These are phyloP conservation scores for Portunus trituberculatus DNA, from an alignment of 1,140 invertebrate genomes.

Conservation along the genomic window DNA sequence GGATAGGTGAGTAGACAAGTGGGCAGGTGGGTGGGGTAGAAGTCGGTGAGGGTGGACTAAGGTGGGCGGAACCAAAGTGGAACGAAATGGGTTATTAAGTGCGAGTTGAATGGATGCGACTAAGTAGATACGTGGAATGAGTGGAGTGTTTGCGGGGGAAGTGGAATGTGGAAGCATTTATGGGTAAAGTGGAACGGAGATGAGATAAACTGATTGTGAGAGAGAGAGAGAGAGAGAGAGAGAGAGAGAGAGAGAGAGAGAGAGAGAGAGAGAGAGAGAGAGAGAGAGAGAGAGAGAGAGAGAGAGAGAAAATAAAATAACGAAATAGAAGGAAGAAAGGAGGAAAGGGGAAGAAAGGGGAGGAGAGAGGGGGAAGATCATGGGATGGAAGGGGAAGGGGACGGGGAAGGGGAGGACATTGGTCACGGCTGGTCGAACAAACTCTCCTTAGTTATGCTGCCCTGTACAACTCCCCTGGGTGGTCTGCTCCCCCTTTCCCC, in stretches of 20 bases:
- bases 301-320: background rate
- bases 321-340: background rate
- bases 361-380: background rate
- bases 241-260: background rate
- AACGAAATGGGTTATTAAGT: too few relatives aligned
- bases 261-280: background rate
- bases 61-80: too few relatives aligned
- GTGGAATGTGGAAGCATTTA: too few relatives aligned
- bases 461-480: background rate
- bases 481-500: background rate
- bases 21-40: too few relatives aligned
- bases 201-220: too few relatives aligned
- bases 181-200: too few relatives aligned
- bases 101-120: too few relatives aligned
- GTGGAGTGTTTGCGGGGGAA: too few relatives aligned
- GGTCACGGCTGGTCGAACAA: background rate
- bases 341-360: background rate
- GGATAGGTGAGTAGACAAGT: too few relatives aligned
- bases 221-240: background rate
- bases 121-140: too few relatives aligned
- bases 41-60: too few relatives aligned
- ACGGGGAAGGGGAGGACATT: background rate
- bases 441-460: constrained; percentile 11
- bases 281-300: background rate
- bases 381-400: background rate